Percentiles rank a stretch among this genome's conserved stretches.
These are phyloP conservation scores for Marmota monax DNA, from an alignment of 2,113 vertebrate species.

Conservation along the genomic window DNA sequence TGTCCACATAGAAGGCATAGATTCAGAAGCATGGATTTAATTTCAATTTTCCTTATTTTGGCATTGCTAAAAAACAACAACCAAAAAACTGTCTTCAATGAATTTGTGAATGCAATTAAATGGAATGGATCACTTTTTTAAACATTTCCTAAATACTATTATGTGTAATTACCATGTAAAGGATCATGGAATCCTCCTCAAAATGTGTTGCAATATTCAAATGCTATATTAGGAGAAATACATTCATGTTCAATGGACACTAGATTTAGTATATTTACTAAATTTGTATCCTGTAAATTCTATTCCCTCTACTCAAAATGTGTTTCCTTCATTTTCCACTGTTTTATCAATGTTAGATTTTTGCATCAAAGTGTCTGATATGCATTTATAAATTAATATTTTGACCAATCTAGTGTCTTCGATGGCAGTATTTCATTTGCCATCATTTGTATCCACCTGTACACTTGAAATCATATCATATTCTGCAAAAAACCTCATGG, in stretches of 20 bases:
- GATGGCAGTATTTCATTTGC: neutral
- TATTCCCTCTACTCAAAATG: neutral
- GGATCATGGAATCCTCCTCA: neutral
- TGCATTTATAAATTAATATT: neutral
- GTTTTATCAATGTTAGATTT: neutral
- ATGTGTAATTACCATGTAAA: neutral
- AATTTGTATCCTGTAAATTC: neutral
- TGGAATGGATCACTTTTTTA: neutral
- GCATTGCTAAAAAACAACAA: neutral
- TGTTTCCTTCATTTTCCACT: neutral
- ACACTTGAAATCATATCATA: neutral
- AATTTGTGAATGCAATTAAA: neutral
- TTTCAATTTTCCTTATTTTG: neutral
- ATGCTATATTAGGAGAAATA: neutral
- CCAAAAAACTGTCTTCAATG: neutral
- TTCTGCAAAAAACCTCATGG: neutral
- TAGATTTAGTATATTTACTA: neutral
- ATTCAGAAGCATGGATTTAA: neutral
- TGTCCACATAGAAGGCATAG: neutral
- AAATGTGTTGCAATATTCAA: neutral
- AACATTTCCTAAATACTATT: neutral
- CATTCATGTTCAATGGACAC: neutral
- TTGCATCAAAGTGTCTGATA: neutral
- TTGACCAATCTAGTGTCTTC: neutral
- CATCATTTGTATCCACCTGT: neutral